Percentiles rank a stretch among this genome's conserved stretches.
Conservation (phyloP, 2,797 vertebrate species). For the Heterohyrax brucei region DNA sequence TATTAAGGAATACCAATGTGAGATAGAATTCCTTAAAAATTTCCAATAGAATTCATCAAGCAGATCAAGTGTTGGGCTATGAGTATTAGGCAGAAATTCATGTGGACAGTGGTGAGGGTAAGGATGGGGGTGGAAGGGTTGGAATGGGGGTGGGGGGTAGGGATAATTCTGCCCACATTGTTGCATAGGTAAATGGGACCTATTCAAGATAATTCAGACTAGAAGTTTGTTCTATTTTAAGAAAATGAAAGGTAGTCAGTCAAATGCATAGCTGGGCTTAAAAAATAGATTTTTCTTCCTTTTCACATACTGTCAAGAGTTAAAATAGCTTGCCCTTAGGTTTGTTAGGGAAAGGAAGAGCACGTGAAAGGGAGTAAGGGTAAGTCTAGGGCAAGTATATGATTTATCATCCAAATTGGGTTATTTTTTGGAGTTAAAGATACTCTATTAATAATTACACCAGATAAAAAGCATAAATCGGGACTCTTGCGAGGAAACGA, state of each 20-base stretch:
- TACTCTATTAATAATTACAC: conserved; percentile 85
- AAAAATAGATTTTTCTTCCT: conserved; percentile 47
- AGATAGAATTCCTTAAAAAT: conserved; percentile 78
- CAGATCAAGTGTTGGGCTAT: conserved; percentile 40
- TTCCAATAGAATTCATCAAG: conserved; percentile 77
- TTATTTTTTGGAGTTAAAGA: conserved; percentile 77
- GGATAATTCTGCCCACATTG: conserved; percentile 2
- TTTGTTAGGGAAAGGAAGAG: conserved; percentile 34
- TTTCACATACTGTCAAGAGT: conserved; percentile 62
- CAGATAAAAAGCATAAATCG: conserved; percentile 79
- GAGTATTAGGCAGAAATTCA: conserved; percentile 60
- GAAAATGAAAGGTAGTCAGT: conserved; percentile 51
- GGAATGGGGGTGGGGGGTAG: background rate
- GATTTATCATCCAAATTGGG: conserved; percentile 83
- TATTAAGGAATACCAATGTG: conserved; percentile 78
- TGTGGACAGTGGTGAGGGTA: background rate
- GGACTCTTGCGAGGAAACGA: conserved; percentile 65
- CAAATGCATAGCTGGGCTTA: conserved; percentile 63
- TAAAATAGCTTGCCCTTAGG: conserved; percentile 73
- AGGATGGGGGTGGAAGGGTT: too few species aligned
- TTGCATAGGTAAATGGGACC: conserved; percentile 43
- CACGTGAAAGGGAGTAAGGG: conserved; percentile 45
- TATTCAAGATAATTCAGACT: conserved; percentile 23
- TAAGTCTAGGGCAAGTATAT: conserved; percentile 68
- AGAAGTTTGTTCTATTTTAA: conserved; percentile 49